A percentile compares a stretch with the other conserved stretches of the same genome.
Evolutionary conservation across 1,140 invertebrate genomes (phyloP).

Genomic region (Theocolax elegans): DNA sequence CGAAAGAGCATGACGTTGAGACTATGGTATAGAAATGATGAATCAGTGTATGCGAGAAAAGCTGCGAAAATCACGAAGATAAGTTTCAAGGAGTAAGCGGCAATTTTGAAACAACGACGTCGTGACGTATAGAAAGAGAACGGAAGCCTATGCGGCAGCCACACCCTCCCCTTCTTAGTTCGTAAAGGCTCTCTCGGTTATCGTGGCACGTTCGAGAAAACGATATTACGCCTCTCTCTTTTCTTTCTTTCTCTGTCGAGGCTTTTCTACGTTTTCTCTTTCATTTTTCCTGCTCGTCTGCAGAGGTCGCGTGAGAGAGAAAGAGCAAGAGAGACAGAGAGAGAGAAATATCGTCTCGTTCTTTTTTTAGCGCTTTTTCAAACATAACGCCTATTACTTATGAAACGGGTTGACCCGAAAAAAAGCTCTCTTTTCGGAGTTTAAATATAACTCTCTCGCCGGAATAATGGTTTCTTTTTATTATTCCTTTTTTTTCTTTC

Average conservation of each 20-base stretch:
- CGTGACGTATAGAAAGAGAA: constrained; percentile 3
- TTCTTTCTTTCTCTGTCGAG: constrained; percentile 28
- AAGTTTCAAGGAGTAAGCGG: constrained; percentile 10
- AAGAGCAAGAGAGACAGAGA: too few species aligned
- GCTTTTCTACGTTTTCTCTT: constrained; percentile 22
- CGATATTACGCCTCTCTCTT: constrained; percentile 38
- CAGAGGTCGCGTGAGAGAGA: too few species aligned
- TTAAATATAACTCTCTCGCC: background rate
- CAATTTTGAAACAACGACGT: constrained; percentile 29
- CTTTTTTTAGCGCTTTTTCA: background rate
- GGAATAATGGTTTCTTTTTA: too few species aligned
- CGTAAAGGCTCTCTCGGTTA: constrained; percentile 34
- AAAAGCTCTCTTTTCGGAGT: background rate
- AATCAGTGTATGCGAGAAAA: too few species aligned
- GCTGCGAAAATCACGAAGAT: background rate
- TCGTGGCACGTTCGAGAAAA: constrained; percentile 38
- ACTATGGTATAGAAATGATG: too few species aligned
- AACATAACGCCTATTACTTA: background rate
- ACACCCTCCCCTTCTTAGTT: too few species aligned
- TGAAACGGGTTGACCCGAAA: background rate
- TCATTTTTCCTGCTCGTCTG: background rate
- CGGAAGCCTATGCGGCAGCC: constrained; percentile 2
- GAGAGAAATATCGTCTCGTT: background rate
- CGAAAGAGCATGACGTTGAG: too few species aligned
- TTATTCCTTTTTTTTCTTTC: too few species aligned